A percentile compares a stretch with the other conserved stretches of the same genome.
Evolutionary conservation across 2,888 invertebrate species (phyloP).

Genomic region (Calameuta filiformis): DNA sequence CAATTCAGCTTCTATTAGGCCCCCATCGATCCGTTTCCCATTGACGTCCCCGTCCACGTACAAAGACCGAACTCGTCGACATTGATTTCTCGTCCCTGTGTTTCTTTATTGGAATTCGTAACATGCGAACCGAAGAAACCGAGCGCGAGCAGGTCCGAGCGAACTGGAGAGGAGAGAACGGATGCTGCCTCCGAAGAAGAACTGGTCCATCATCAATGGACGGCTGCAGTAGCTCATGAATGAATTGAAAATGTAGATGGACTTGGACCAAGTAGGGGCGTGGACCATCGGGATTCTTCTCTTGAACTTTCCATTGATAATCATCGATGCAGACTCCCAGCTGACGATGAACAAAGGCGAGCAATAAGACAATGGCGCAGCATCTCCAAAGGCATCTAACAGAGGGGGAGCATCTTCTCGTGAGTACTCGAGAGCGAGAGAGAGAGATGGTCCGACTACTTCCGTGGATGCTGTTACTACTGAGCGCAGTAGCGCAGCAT

Average conservation of each 20-base stretch:
- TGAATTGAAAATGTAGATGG: conserved; percentile 31
- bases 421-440: not conserved
- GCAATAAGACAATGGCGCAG: conserved; percentile 7
- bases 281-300: not conserved
- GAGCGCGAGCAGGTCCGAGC: conserved; percentile 13
- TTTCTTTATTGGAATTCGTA: not conserved
- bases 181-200: not conserved
- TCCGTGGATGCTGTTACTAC: not conserved
- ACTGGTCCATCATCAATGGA: conserved; percentile 27
- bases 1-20: not conserved
- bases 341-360: conserved; percentile 1
- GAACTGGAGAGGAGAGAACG: not conserved
- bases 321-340: not conserved
- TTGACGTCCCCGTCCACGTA: not conserved
- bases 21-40: not conserved
- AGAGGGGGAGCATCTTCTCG: not conserved
- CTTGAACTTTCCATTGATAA: not conserved
- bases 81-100: conserved; percentile 16
- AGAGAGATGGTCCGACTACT: not conserved
- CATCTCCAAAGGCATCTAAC: not conserved
- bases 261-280: not conserved
- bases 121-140: not conserved
- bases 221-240: conserved; percentile 27
- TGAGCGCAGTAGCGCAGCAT: not conserved
- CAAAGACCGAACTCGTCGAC: conserved; percentile 3